Percentiles rank a stretch among this genome's conserved stretches.
Conservation (phyloP, 2,888 invertebrate species). For the Acheta domesticus region DNA sequence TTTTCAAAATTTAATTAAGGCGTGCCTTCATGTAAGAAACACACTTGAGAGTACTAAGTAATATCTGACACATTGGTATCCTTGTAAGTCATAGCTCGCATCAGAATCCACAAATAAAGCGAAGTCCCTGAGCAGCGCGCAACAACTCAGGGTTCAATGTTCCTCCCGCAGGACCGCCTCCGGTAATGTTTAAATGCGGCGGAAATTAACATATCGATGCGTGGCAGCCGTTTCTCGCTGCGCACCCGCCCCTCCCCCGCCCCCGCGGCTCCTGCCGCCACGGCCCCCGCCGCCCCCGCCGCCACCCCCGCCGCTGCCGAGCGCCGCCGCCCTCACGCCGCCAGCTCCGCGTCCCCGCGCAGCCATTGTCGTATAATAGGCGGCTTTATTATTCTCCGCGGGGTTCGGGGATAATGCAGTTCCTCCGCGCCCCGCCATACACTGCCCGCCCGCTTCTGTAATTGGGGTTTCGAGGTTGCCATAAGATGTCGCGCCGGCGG, state of each 20-base stretch:
- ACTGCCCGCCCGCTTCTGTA: neutral
- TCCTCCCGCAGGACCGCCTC: neutral
- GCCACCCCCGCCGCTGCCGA: no score
- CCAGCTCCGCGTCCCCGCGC: conserved; percentile 24
- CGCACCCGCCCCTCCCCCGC: conserved; percentile 23
- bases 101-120: no score
- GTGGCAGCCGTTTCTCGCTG: neutral
- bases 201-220: conserved; percentile 20
- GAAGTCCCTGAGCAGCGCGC: no score
- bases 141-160: no score
- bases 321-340: neutral
- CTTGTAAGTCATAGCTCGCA: no score
- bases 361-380: conserved; percentile 31
- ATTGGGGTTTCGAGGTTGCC: conserved; percentile 18
- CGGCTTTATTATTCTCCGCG: conserved; percentile 29
- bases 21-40: no score
- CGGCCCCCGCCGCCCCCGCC: neutral
- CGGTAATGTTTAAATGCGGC: conserved; percentile 4
- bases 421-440: conserved; percentile 18
- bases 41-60: no score
- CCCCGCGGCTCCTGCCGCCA: neutral
- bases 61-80: no score
- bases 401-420: conserved; percentile 23
- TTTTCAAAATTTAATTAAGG: no score
- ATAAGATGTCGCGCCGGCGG: neutral